A percentile compares a stretch with the other conserved stretches of the same genome.
Evolutionary conservation across 92 coral and sea anemone genomes (phyloP).

Genomic region (Zoanthus gigantus): DNA sequence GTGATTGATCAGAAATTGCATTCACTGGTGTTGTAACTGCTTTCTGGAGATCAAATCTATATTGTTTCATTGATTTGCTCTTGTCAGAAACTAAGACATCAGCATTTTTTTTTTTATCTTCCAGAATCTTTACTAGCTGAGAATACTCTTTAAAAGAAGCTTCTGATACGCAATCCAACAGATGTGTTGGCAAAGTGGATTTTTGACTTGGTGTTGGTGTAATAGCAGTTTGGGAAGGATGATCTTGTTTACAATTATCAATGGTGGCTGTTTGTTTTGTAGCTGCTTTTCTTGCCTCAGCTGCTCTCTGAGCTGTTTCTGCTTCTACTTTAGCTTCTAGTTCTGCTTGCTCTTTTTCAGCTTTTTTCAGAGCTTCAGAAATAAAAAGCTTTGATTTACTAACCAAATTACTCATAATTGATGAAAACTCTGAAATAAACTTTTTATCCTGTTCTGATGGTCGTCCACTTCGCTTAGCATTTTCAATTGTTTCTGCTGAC

Average conservation of each 20-base stretch:
- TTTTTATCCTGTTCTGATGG: constrained; percentile 63
- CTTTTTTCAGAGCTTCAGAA: constrained; percentile 67
- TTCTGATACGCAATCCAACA: constrained; percentile 73
- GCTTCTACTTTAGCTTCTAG: constrained; percentile 62
- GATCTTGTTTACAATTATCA: constrained; percentile 1
- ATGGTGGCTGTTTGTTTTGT: constrained; percentile 16
- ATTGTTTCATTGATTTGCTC: constrained; percentile 64
- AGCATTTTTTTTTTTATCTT: constrained; percentile 57
- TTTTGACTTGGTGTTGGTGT: constrained; percentile 32
- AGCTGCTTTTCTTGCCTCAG: constrained; percentile 49
- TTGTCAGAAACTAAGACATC: constrained; percentile 70
- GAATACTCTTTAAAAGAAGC: constrained; percentile 79
- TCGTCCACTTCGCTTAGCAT: constrained; percentile 58
- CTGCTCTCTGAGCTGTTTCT: constrained; percentile 55
- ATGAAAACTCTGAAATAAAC: constrained; percentile 58
- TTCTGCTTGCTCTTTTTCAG: constrained; percentile 76
- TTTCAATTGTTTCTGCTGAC: constrained; percentile 51
- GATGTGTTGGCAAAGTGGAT: constrained; percentile 57
- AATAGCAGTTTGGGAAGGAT: constrained; percentile 20
- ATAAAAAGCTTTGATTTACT: constrained; percentile 65
- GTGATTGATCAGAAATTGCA: constrained; percentile 94
- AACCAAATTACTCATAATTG: constrained; percentile 59
- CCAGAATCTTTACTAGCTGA: constrained; percentile 70
- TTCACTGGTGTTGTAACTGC: constrained; percentile 96
- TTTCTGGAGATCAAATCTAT: constrained; percentile 86